Percentiles rank a stretch among this genome's conserved stretches.
These are phyloP conservation scores for Pristionchus arcanus DNA, from an alignment of 2,888 invertebrate genomes.

Conservation along the genomic window DNA sequence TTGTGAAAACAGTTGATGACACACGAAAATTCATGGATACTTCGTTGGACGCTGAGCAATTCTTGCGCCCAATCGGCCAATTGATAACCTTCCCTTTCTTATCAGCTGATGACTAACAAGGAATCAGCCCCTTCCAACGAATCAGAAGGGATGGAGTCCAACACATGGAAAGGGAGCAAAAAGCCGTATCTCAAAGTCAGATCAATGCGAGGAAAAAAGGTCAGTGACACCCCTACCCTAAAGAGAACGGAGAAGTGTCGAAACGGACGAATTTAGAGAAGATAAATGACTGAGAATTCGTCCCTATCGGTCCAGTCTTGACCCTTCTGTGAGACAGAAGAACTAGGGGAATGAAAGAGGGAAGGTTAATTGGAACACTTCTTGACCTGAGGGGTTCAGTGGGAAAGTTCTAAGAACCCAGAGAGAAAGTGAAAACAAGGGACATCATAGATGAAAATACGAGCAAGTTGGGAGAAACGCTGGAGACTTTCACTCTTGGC, in stretches of 20 bases:
- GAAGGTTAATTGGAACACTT: constrained; percentile 47
- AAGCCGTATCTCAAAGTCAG: not conserved
- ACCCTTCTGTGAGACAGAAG: not conserved
- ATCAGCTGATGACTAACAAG: not conserved
- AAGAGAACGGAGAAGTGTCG: constrained; percentile 7
- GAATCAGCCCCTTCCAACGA: not conserved
- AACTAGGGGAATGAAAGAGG: not conserved
- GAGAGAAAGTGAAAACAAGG: not conserved
- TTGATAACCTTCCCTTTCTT: constrained; percentile 10
- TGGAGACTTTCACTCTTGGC: not conserved
- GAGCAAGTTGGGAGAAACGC: not conserved
- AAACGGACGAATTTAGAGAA: not conserved
- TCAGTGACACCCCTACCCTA: constrained; percentile 2
- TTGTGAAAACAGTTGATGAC: not conserved
- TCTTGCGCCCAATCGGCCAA: not conserved
- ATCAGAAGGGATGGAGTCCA: not conserved
- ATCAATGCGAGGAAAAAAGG: constrained; percentile 11
- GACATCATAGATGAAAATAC: not conserved
- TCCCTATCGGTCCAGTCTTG: constrained; percentile 1
- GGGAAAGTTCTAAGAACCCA: not conserved
- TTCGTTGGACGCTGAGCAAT: constrained; percentile 12
- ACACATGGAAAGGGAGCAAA: not conserved
- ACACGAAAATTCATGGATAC: not conserved
- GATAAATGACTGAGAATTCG: constrained; percentile 4
- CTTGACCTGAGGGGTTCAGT: not conserved